A percentile compares a stretch with the other conserved stretches of the same genome.
These are phyloP conservation scores for Acanthornis magna DNA, from an alignment of 2,797 vertebrate genomes.

Conservation along the genomic window DNA sequence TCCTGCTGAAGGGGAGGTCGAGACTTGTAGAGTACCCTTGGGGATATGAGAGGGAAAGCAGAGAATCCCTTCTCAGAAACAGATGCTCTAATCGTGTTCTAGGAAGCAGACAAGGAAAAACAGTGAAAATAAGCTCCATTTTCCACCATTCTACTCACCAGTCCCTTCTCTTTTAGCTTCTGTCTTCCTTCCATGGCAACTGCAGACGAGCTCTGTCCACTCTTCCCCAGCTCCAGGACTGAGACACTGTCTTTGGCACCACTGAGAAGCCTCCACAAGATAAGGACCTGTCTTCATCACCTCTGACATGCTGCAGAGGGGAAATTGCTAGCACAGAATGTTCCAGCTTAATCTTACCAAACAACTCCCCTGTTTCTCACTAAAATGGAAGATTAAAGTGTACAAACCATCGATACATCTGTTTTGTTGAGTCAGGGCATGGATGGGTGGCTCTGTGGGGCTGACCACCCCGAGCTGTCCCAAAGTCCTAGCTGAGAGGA, in stretches of 20 bases:
- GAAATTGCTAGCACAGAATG: accelerated
- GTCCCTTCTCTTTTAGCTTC: neutral
- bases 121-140: neutral
- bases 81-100: neutral
- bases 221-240: neutral
- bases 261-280: neutral
- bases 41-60: neutral
- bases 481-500: neutral
- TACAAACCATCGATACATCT: neutral
- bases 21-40: neutral
- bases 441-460: accelerated
- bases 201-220: neutral
- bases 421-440: neutral
- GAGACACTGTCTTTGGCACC: neutral
- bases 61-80: neutral
- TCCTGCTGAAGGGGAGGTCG: neutral
- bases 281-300: neutral
- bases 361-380: neutral
- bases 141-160: accelerated
- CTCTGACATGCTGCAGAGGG: neutral
- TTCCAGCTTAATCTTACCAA: neutral
- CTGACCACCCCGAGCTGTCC: neutral
- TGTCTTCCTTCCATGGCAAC: neutral
- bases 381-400: neutral
- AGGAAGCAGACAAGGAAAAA: neutral